Evolutionary conservation across 1,140 invertebrate species (phyloP), one percentile per base, ranked within the genome.

Genomic region (Grapholita molesta): DNA sequence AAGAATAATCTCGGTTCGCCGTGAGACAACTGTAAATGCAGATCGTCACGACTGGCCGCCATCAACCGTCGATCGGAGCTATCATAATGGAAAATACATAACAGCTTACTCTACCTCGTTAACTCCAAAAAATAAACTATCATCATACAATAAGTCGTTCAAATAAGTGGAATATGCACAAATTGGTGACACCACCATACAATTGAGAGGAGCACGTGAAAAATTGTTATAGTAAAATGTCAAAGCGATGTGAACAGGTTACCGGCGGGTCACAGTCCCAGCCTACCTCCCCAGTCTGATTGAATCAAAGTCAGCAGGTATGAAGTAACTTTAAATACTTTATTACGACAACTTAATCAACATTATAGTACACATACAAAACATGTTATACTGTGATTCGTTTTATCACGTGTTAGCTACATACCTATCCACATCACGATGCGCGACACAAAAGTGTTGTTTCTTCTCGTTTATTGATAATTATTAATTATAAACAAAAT

Each of bases 341-440:
- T 91, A 91, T 91, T 91, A 89, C 83, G 89, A 91, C 84, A 91
- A 90, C 89, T 91, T 90, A 91, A 88, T 85, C 88, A 86, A 90
- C 85, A 90, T 86, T 83, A 89, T 86, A 89, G 83, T 88, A 89
- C 89, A 90, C 85, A 90, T 91, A 89, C 89, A 90, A 91, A 91
- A 90, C 85, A 91, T 87, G 84, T 88, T 90, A 87, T 82, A 83
- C 76, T 89, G 89, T 89, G 88, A 90, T 91, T 84, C 83, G 85
- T 82, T 84, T 84, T 87, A 90, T 90, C 89, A 89, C 86, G 83
- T 81, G 83, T 87, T 86, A 84, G 84, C 86, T 87, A 88, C 82
- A 71, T 79, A 89, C 88, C 88, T 90, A 90, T 90, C 88, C 88
- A 90, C 88, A 90, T 90, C 89, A 89, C 88, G 83, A 84, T 87